A percentile compares a stretch with the other conserved stretches of the same genome.
phyloP scores from a whole-genome alignment of 2,797 vertebrate genomes.

The Leptatherina wallacei region DNA sequence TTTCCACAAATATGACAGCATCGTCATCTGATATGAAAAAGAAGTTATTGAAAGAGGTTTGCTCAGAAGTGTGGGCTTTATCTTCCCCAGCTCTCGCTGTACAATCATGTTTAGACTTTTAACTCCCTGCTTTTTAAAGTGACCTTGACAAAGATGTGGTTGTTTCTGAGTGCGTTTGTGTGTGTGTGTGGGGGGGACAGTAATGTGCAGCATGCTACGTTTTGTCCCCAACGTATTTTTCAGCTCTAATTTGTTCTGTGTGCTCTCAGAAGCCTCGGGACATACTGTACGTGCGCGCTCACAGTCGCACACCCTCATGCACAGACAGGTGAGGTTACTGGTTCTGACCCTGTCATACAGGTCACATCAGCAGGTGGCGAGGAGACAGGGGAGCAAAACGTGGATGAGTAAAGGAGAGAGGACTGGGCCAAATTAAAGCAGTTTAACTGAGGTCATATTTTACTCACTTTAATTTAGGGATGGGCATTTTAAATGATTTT shows the following conservation, averaged over 20 bases:
- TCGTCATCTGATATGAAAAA: background rate
- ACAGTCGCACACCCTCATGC: constrained; percentile 8
- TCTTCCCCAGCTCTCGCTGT: background rate
- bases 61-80: background rate
- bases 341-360: constrained; percentile 32
- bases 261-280: constrained; percentile 50
- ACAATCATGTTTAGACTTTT: constrained; percentile 18
- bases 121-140: constrained; percentile 41
- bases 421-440: background rate
- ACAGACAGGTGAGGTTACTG: constrained; percentile 39
- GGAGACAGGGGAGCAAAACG: background rate
- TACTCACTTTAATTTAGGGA: background rate
- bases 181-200: background rate
- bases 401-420: constrained; percentile 8
- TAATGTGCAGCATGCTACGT: constrained; percentile 37
- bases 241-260: constrained; percentile 53
- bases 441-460: background rate
- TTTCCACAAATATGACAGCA: background rate
- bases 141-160: constrained; percentile 49
- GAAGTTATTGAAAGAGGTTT: background rate
- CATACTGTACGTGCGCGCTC: constrained; percentile 31
- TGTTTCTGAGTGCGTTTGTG: constrained; percentile 33
- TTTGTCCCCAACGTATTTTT: constrained; percentile 49
- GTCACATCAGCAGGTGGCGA: constrained; percentile 32
- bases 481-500: too few relatives aligned